Conservation (phyloP, 2,113 vertebrate species). For the Lucifuga dentata region DNA sequence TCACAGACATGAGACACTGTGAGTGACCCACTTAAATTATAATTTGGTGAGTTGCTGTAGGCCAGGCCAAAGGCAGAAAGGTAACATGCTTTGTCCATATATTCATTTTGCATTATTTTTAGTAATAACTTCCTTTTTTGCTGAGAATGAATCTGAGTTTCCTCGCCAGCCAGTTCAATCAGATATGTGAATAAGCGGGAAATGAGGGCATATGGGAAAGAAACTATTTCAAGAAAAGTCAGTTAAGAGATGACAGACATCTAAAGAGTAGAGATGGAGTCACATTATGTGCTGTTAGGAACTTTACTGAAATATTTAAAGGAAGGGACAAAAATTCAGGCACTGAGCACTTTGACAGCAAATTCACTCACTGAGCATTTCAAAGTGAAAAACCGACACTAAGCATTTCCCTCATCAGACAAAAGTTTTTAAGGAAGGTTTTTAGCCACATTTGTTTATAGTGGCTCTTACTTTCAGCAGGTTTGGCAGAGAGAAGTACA, state of each 20-base stretch:
- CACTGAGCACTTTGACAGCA: slow-evolving; percentile 61
- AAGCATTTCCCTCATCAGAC: slow-evolving; percentile 68
- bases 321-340: slow-evolving; percentile 39
- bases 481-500: slow-evolving; percentile 2
- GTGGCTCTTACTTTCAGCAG: slow-evolving; percentile 10
- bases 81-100: background rate
- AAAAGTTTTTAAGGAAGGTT: slow-evolving; percentile 48
- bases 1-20: background rate
- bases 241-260: slow-evolving; percentile 32
- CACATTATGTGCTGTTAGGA: slow-evolving; percentile 30
- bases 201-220: slow-evolving; percentile 1
- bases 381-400: slow-evolving; percentile 57
- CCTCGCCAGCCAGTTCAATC: slow-evolving; percentile 11
- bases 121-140: background rate
- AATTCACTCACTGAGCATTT: slow-evolving; percentile 57
- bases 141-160: slow-evolving; percentile 19
- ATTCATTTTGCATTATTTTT: background rate
- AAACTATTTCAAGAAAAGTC: slow-evolving; percentile 17
- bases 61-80: background rate
- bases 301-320: slow-evolving; percentile 68
- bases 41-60: background rate
- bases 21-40: slow-evolving; percentile 8
- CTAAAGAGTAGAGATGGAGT: slow-evolving; percentile 34
- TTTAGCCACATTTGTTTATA: slow-evolving; percentile 21
- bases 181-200: slow-evolving; percentile 13